These are phyloP conservation scores for Diprion similis DNA, from an alignment of 1,140 invertebrate species.

Conservation along the genomic window DNA sequence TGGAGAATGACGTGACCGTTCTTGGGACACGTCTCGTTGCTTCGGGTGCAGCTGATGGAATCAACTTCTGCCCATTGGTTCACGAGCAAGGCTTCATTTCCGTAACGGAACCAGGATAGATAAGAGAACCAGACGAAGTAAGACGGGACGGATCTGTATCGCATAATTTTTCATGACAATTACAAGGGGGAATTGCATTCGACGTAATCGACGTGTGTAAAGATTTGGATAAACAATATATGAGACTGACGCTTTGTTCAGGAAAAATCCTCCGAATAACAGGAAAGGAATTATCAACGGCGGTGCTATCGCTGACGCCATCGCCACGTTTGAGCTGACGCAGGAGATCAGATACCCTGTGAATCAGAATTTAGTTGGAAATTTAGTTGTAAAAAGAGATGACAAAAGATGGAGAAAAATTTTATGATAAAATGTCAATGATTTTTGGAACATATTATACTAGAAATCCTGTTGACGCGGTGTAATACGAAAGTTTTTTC, in stretches of 20 bases:
- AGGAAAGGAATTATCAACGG: slow-evolving; percentile 92
- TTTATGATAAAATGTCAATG: no score
- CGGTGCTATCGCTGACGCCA: slow-evolving; percentile 88
- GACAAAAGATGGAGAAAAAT: no score
- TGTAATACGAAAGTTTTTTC: no score
- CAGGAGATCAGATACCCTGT: slow-evolving; percentile 91
- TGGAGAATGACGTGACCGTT: slow-evolving; percentile 81
- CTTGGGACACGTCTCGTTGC: slow-evolving; percentile 76
- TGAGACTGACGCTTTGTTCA: slow-evolving; percentile 82
- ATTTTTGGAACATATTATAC: no score
- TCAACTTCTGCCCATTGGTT: slow-evolving; percentile 90
- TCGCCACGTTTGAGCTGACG: slow-evolving; percentile 77
- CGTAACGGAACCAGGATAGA: slow-evolving; percentile 95
- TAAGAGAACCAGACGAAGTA: slow-evolving; percentile 93
- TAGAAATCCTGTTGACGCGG: no score
- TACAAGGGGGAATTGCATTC: slow-evolving; percentile 13
- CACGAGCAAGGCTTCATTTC: slow-evolving; percentile 90
- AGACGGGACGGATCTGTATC: slow-evolving; percentile 77
- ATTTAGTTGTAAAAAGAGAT: no score
- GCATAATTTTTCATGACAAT: not conserved
- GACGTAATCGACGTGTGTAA: slow-evolving; percentile 13
- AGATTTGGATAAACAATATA: slow-evolving; percentile 17
- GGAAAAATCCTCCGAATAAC: slow-evolving; percentile 94
- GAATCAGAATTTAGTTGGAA: slow-evolving; percentile 38
- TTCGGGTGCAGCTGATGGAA: slow-evolving; percentile 73